These are phyloP conservation scores for Euzophera pinguis DNA, from an alignment of 2,888 invertebrate species.

Conservation along the genomic window DNA sequence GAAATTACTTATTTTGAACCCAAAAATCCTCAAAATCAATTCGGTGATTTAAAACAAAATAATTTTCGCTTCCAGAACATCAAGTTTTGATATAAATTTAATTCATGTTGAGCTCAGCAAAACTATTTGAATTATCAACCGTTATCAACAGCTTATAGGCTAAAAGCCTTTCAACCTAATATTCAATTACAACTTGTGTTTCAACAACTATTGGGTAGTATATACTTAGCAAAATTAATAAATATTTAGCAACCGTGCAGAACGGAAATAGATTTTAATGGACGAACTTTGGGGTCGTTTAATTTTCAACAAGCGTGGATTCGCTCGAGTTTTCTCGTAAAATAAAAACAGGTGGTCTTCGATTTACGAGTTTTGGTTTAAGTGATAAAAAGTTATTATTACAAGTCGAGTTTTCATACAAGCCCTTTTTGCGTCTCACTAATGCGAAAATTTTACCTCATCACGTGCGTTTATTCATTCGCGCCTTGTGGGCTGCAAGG, in stretches of 20 bases:
- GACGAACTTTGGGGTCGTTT: slow-evolving; percentile 2
- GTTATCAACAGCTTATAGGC: neutral
- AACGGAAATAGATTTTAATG: slow-evolving; percentile 6
- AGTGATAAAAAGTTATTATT: neutral
- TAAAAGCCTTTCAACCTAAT: neutral
- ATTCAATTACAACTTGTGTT: slow-evolving; percentile 6
- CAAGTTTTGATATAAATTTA: neutral
- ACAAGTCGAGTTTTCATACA: neutral
- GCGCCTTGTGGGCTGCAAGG: no score
- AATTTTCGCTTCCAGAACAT: no score
- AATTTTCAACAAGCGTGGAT: slow-evolving; percentile 4
- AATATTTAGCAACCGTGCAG: neutral
- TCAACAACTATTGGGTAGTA: neutral
- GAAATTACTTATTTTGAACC: no score
- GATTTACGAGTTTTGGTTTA: slow-evolving; percentile 5
- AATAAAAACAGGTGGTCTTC: slow-evolving; percentile 6
- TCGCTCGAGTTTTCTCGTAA: neutral
- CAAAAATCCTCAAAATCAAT: no score
- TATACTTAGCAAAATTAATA: slow-evolving; percentile 5
- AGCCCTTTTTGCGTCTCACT: no score
- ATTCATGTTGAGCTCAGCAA: no score
- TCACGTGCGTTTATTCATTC: no score
- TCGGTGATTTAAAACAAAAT: no score
- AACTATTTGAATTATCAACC: neutral
- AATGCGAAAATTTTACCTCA: no score